Evolutionary conservation across 2,113 vertebrate genomes (phyloP), one percentile per base, ranked within the genome.

Genomic region (Labrus mixtus): DNA sequence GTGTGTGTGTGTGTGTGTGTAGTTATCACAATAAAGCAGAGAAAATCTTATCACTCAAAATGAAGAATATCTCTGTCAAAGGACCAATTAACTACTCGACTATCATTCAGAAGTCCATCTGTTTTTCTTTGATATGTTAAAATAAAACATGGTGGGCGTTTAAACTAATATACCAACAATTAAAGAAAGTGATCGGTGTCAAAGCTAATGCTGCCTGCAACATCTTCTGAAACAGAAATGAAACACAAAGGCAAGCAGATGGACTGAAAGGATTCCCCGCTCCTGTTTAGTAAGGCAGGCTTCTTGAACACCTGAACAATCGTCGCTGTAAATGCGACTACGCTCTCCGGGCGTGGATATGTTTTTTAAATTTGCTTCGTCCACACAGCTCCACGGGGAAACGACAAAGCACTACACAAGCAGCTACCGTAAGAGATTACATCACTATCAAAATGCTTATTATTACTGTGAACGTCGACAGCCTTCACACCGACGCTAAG

Each of bases 321-420:
- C 64, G 56, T 77, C 64, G 56, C 75, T 63, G 60, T 78, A 67
- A 51, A 84, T 57, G 84, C 87, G 81, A 59, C 69, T n/a, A 53
- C 79, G 63, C 58, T 20, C 72, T 71, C 64, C 76, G 84, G 86
- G 82, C 77, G 80, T 73, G 86, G 81, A 83, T 81, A 55, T 73
- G 51, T 6, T 63, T 68, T 63, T 64, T 50, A 43, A 12, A 29
- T 22, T 19, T 48, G 61, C 56, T 39, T 55, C 58, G 78, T 88
- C 77, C 74, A 79, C 81, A 86, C 67, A 58, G 78, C 78, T 79
- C 79, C 83, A 90, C 87, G 67, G 62, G 59, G 53, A 51, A 83
- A 88, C 64, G 20, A 85, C 90, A 87, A 85, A 84, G 86, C 90
- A 91, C 83, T 22, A 84, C 68, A 90, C 91, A 84, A 91, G 82